These are phyloP conservation scores for Elgonia sp. DNA, from an alignment of 2,888 invertebrate species.

Conservation along the genomic window DNA sequence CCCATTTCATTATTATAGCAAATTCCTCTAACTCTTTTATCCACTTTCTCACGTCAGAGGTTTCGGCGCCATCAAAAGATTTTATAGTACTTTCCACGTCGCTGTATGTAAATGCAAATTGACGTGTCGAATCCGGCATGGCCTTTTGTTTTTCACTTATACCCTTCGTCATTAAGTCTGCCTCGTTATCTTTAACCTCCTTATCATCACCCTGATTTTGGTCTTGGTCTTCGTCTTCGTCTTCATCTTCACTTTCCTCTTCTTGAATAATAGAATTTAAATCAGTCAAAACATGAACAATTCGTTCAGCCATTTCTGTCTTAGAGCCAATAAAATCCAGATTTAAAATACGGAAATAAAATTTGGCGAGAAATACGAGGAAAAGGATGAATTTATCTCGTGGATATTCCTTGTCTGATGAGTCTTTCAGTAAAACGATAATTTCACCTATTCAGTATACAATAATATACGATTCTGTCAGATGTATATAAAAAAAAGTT, in stretches of 20 bases:
- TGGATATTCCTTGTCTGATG: too few relatives aligned
- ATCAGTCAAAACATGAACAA: too few relatives aligned
- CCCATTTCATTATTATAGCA: constrained; percentile 7
- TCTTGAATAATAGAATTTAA: neutral
- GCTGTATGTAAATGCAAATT: constrained; percentile 4
- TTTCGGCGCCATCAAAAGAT: constrained; percentile 3
- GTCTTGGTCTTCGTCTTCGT: neutral
- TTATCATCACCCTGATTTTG: too few relatives aligned
- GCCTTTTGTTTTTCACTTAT: neutral
- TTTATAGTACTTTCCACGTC: constrained; percentile 10
- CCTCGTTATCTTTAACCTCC: neutral
- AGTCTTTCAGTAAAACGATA: too few relatives aligned
- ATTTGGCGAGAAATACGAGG: too few relatives aligned
- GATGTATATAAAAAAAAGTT: too few relatives aligned
- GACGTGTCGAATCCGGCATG: neutral
- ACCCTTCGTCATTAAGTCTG: neutral
- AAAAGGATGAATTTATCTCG: too few relatives aligned
- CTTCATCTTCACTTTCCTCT: neutral
- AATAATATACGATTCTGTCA: too few relatives aligned
- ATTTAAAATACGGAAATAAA: too few relatives aligned
- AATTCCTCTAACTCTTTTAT: constrained; percentile 13
- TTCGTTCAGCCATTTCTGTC: too few relatives aligned
- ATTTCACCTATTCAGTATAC: too few relatives aligned
- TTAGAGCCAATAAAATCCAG: too few relatives aligned
- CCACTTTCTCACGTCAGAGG: constrained; percentile 18